These are phyloP conservation scores for Tachypleus tridentatus DNA, from an alignment of 1,140 invertebrate genomes.

Conservation along the genomic window DNA sequence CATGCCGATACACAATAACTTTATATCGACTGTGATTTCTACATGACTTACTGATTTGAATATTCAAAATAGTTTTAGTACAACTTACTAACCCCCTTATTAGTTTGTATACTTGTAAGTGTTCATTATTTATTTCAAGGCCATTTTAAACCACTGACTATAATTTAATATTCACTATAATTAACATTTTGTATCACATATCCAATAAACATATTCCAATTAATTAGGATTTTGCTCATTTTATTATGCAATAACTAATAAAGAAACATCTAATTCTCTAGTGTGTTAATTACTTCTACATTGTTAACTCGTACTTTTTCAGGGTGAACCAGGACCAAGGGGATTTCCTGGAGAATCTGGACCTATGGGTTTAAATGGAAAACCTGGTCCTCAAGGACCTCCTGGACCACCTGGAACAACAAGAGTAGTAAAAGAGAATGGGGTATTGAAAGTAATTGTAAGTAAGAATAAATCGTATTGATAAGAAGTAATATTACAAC, in stretches of 20 bases:
- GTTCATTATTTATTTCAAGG: too few species aligned
- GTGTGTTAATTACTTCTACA: not conserved
- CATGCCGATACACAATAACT: too few species aligned
- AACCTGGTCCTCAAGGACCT: constrained; percentile 6
- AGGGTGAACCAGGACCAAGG: constrained; percentile 10
- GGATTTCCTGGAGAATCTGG: constrained; percentile 6
- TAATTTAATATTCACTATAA: too few species aligned
- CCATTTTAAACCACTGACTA: too few species aligned
- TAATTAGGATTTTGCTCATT: not conserved
- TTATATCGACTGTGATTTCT: too few species aligned
- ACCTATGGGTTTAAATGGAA: constrained; percentile 7
- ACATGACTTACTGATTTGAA: too few species aligned
- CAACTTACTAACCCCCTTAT: too few species aligned
- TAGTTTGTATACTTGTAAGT: too few species aligned
- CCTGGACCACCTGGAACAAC: constrained; percentile 14
- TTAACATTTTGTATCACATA: too few species aligned
- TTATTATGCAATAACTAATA: not conserved
- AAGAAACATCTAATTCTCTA: not conserved
- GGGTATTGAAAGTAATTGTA: constrained; percentile 4
- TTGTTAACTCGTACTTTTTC: not conserved
- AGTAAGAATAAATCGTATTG: constrained; percentile 1
- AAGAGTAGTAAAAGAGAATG: not conserved
- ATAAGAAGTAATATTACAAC: too few species aligned
- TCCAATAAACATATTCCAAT: constrained; percentile 4
- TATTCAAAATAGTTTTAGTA: too few species aligned